Conservation (phyloP, 2,113 vertebrate species). For the Hippocampus guttulatus region DNA sequence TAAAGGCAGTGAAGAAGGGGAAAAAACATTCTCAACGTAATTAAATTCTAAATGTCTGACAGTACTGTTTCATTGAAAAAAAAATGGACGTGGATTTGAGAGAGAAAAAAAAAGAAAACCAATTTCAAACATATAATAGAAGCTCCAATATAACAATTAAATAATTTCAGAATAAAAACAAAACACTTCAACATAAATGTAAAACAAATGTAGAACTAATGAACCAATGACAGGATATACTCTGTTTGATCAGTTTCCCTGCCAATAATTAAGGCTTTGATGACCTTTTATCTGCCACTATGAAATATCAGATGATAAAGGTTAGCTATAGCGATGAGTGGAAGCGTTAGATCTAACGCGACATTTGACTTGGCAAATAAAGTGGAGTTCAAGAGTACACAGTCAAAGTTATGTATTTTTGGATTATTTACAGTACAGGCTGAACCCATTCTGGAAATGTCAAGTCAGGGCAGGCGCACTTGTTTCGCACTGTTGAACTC, state of each 20-base stretch:
- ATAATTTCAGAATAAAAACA: not conserved
- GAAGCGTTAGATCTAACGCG: not conserved
- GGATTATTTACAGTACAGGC: constrained; percentile 25
- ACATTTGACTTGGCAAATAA: constrained; percentile 27
- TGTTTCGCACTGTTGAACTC: not conserved
- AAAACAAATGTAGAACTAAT: not conserved
- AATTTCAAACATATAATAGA: not conserved
- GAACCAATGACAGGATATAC: not conserved
- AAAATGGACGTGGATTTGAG: not conserved
- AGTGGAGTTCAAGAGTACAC: constrained; percentile 19
- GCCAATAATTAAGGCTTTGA: not conserved
- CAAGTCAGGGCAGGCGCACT: not conserved
- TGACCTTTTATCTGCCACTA: not conserved
- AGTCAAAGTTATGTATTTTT: constrained; percentile 19
- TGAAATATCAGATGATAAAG: not conserved
- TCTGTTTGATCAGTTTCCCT: not conserved
- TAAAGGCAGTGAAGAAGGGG: not conserved
- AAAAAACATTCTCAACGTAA: not conserved
- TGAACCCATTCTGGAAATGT: constrained; percentile 30
- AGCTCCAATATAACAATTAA: not conserved
- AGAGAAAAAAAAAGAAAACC: not conserved
- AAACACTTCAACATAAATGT: not conserved
- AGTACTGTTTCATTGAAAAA: not conserved
- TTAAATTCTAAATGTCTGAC: not conserved
- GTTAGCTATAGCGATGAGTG: not conserved